Percentiles rank a stretch among this genome's conserved stretches.
These are phyloP conservation scores for Drosophila atripex DNA, from an alignment of 2,888 invertebrate species.

Conservation along the genomic window DNA sequence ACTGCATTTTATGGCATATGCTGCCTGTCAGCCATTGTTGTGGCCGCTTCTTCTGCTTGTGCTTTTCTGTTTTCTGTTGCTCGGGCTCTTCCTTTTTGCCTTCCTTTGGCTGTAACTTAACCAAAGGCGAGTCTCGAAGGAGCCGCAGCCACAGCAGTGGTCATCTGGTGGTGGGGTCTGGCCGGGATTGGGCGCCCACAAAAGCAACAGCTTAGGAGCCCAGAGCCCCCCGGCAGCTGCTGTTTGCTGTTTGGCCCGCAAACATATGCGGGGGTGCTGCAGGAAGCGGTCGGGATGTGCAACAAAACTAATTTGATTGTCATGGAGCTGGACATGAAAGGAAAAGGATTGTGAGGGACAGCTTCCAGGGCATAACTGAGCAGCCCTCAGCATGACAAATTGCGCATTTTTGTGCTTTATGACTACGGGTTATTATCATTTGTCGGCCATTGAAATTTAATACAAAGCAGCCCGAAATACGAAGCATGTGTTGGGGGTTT, in stretches of 20 bases:
- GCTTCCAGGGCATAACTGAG: slow-evolving; percentile 16
- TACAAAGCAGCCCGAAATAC: background rate
- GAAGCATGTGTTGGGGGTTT: background rate
- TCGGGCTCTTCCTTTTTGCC: slow-evolving; percentile 21
- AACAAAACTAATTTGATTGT: slow-evolving; percentile 46
- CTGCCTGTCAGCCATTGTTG: slow-evolving; percentile 77
- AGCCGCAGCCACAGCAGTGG: slow-evolving; percentile 30
- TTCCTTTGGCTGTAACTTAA: slow-evolving; percentile 22
- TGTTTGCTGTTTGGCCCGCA: slow-evolving; percentile 15
- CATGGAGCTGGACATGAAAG: slow-evolving; percentile 28
- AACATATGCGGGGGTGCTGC: slow-evolving; percentile 21
- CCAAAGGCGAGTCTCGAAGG: slow-evolving; percentile 30
- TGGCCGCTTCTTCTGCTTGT: slow-evolving; percentile 20
- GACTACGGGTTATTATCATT: slow-evolving; percentile 9
- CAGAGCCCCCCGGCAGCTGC: slow-evolving; percentile 5
- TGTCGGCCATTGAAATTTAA: background rate
- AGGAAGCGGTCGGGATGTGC: slow-evolving; percentile 28
- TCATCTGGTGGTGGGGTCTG: slow-evolving; percentile 11
- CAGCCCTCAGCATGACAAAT: slow-evolving; percentile 32
- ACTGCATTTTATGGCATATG: slow-evolving; percentile 76
- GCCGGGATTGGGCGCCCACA: slow-evolving; percentile 7
- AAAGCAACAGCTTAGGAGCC: slow-evolving; percentile 35
- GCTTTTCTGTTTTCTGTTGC: background rate
- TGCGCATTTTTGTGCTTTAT: slow-evolving; percentile 31
- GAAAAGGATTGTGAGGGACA: slow-evolving; percentile 14